phyloP scores from a whole-genome alignment of 2,888 invertebrate species.

The Epinotia demarniana region DNA sequence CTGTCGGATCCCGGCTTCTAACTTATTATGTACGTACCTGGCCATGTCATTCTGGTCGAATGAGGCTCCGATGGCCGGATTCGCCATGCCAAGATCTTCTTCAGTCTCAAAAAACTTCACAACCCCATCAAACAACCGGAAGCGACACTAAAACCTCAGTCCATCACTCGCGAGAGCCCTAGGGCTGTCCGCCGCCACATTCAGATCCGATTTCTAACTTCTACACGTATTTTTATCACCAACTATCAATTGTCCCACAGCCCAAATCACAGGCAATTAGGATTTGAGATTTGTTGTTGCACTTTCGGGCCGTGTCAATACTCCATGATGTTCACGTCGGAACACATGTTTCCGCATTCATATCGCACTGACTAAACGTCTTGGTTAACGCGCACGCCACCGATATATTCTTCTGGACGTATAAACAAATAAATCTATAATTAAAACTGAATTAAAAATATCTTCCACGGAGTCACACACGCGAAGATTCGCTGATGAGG shows the following conservation, averaged over 20 bases:
- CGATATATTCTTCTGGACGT: slow-evolving; percentile 67
- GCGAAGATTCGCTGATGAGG: slow-evolving; percentile 73
- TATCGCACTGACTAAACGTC: slow-evolving; percentile 63
- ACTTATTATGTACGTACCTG: slow-evolving; percentile 70
- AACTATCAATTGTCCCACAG: slow-evolving; percentile 54
- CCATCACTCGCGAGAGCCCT: slow-evolving; percentile 62
- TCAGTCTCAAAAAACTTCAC: slow-evolving; percentile 24
- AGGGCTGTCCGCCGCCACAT: slow-evolving; percentile 50
- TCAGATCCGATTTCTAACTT: slow-evolving; percentile 49
- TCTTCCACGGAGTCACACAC: slow-evolving; percentile 75
- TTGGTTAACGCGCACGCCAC: slow-evolving; percentile 63
- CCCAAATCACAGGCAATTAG: slow-evolving; percentile 63
- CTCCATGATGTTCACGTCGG: slow-evolving; percentile 78
- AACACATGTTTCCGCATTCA: slow-evolving; percentile 80
- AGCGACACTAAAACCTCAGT: slow-evolving; percentile 57
- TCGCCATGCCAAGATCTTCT: slow-evolving; percentile 70
- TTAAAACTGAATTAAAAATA: slow-evolving; percentile 77
- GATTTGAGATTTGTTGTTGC: slow-evolving; percentile 78
- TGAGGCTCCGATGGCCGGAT: slow-evolving; percentile 85
- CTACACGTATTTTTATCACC: slow-evolving; percentile 48
- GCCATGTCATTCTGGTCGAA: slow-evolving; percentile 89
- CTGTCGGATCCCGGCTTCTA: slow-evolving; percentile 25
- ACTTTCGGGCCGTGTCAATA: slow-evolving; percentile 64
- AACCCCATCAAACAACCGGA: slow-evolving; percentile 67
- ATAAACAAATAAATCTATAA: slow-evolving; percentile 73